Evolutionary conservation across 2,113 vertebrate species (phyloP).

Genomic region (Astatotilapia flaviijosephi): DNA sequence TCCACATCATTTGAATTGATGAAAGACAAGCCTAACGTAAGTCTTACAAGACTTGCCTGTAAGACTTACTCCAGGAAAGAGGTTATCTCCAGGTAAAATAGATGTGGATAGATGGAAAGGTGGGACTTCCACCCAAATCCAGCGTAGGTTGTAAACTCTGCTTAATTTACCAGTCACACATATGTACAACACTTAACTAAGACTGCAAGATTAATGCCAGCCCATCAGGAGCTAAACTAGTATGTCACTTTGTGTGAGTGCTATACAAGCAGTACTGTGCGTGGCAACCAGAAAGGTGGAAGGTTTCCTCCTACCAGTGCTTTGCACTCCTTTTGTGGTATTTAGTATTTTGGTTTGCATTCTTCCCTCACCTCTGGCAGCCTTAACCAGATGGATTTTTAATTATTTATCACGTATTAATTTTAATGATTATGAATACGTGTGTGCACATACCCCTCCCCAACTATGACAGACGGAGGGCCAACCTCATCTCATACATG

Average conservation of each 20-base stretch:
- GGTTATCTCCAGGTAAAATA: neutral
- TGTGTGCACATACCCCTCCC: neutral
- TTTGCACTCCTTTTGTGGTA: neutral
- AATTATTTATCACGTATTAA: neutral
- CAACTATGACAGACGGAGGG: neutral
- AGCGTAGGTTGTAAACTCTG: neutral
- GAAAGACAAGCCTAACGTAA: neutral
- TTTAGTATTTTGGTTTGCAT: neutral
- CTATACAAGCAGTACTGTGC: neutral
- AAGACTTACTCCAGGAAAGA: neutral
- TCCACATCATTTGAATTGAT: neutral
- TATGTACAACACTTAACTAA: neutral
- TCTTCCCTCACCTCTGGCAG: neutral
- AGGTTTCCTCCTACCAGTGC: neutral
- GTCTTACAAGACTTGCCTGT: neutral
- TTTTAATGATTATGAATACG: neutral
- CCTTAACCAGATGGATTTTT: neutral
- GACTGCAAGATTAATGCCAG: neutral
- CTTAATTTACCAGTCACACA: constrained; percentile 1
- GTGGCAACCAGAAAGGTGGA: neutral
- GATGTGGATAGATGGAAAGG: neutral
- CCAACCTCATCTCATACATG: neutral
- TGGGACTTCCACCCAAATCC: neutral
- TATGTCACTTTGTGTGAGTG: neutral
- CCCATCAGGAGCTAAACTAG: neutral